These are phyloP conservation scores for Drosophila histrio DNA, from an alignment of 2,888 invertebrate species.

Conservation along the genomic window DNA sequence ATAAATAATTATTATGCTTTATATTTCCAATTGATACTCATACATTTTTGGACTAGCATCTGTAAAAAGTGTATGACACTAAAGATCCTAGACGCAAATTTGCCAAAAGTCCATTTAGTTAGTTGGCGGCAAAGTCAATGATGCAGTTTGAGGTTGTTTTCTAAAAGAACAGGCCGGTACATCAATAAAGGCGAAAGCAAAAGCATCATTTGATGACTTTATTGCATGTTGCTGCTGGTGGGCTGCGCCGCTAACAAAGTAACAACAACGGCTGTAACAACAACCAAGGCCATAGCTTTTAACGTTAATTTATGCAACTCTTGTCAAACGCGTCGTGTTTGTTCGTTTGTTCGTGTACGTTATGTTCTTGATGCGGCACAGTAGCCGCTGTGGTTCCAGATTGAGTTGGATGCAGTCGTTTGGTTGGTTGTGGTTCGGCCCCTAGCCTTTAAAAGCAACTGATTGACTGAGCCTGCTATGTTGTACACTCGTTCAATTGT, in stretches of 20 bases:
- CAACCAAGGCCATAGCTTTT: constrained; percentile 66
- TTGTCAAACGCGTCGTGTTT: constrained; percentile 68
- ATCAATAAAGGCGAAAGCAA: constrained; percentile 40
- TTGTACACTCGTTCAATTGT: constrained; percentile 15
- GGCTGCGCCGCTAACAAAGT: constrained; percentile 63
- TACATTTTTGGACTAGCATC: neutral
- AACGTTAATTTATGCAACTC: constrained; percentile 80
- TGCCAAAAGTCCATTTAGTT: constrained; percentile 28
- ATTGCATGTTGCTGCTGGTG: constrained; percentile 67
- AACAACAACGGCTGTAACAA: constrained; percentile 30
- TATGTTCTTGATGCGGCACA: constrained; percentile 37
- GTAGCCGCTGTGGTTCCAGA: constrained; percentile 22
- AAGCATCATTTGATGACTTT: constrained; percentile 74
- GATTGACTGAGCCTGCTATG: constrained; percentile 44
- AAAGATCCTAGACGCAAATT: constrained; percentile 8
- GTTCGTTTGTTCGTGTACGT: constrained; percentile 42
- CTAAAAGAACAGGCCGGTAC: constrained; percentile 22
- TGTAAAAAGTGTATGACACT: neutral
- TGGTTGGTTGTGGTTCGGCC: neutral
- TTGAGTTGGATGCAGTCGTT: constrained; percentile 16
- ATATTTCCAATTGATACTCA: neutral
- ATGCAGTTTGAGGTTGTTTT: constrained; percentile 40
- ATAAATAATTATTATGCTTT: no score
- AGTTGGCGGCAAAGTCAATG: constrained; percentile 45
- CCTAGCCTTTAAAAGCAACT: constrained; percentile 40